A percentile compares a stretch with the other conserved stretches of the same genome.
These are phyloP conservation scores for Nilaparvata lugens DNA, from an alignment of 1,140 invertebrate genomes.

Conservation along the genomic window DNA sequence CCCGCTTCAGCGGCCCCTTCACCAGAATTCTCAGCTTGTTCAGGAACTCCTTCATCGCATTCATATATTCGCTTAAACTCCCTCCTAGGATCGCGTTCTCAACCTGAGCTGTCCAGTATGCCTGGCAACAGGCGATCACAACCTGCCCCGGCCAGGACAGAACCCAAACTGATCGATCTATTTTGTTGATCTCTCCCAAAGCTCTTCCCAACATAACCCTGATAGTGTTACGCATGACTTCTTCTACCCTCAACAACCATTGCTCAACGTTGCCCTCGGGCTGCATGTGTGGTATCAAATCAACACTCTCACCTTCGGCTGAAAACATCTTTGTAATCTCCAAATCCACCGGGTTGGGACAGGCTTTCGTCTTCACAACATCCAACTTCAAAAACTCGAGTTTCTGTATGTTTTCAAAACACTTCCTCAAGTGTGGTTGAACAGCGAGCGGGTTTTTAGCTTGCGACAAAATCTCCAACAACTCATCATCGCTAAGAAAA, in stretches of 20 bases:
- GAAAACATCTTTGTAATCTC: conserved; percentile 69
- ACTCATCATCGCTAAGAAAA: conserved; percentile 69
- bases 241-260: conserved; percentile 62
- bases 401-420: conserved; percentile 66
- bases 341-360: conserved; percentile 25
- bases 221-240: conserved; percentile 53
- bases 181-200: conserved; percentile 38
- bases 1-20: conserved; percentile 53
- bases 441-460: conserved; percentile 62
- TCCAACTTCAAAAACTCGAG: no score
- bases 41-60: conserved; percentile 39
- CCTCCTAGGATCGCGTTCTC: conserved; percentile 42
- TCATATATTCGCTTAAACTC: conserved; percentile 39
- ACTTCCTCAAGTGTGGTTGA: conserved; percentile 68
- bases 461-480: conserved; percentile 65
- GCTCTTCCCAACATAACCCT: conserved; percentile 44
- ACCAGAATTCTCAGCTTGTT: conserved; percentile 41
- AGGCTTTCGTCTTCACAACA: conserved; percentile 10
- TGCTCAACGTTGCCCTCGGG: conserved; percentile 65
- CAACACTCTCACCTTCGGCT: conserved; percentile 62
- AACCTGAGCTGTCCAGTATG: conserved; percentile 50
- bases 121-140: conserved; percentile 56
- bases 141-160: conserved; percentile 66
- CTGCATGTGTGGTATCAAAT: conserved; percentile 49
- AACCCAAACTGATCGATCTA: conserved; percentile 54